Evolutionary conservation across 2,888 invertebrate genomes (phyloP).

Genomic region (Napeogenes sylphis): DNA sequence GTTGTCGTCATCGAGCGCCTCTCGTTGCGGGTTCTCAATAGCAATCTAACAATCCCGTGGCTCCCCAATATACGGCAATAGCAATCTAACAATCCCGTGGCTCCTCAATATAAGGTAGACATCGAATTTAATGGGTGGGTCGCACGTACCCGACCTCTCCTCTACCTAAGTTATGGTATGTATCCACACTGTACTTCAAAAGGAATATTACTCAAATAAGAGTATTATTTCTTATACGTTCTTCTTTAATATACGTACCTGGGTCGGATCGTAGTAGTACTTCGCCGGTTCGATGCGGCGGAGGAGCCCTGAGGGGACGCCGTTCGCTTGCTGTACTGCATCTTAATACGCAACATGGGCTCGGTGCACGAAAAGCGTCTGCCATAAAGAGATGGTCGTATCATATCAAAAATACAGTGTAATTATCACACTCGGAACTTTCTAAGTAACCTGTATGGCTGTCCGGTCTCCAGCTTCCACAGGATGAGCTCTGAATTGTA

Average conservation of each 20-base stretch:
- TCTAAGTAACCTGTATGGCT: constrained; percentile 76
- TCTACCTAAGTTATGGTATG: too few relatives aligned
- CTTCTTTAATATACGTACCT: constrained; percentile 34
- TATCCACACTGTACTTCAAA: too few relatives aligned
- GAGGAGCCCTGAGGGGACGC: constrained; percentile 32
- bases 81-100: too few relatives aligned
- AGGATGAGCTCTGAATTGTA: constrained; percentile 88
- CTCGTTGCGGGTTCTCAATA: too few relatives aligned
- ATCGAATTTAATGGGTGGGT: too few relatives aligned
- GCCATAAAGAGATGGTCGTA: constrained; percentile 12
- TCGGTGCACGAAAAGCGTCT: constrained; percentile 74
- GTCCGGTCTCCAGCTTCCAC: constrained; percentile 90
- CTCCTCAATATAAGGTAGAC: too few relatives aligned
- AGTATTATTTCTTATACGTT: too few relatives aligned
- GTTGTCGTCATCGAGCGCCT: too few relatives aligned
- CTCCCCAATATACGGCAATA: too few relatives aligned
- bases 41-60: too few relatives aligned
- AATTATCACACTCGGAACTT: background rate
- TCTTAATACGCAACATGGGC: constrained; percentile 77
- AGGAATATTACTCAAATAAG: too few relatives aligned
- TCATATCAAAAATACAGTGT: background rate
- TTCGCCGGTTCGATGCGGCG: constrained; percentile 17
- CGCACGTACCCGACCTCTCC: too few relatives aligned
- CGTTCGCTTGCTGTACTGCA: constrained; percentile 68
- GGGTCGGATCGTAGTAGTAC: constrained; percentile 37